These are phyloP conservation scores for Drepanosiphum platanoidis DNA, from an alignment of 2,888 invertebrate genomes.

Conservation along the genomic window DNA sequence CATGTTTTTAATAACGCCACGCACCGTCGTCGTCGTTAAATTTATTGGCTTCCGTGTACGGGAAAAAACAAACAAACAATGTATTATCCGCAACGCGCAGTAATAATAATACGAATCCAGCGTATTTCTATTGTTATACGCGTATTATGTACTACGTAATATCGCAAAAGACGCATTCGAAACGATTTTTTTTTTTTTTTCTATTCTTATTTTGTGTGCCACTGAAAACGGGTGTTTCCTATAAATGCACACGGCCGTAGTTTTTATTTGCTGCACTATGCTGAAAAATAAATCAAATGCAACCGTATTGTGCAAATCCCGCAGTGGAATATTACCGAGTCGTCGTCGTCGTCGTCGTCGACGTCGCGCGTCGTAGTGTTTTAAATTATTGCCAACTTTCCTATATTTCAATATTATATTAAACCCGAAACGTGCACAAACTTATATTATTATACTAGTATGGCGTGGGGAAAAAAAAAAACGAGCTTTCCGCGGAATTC, in stretches of 20 bases:
- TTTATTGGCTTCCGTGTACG: too few relatives aligned
- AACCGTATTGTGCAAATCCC: neutral
- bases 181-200: neutral
- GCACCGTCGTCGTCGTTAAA: too few relatives aligned
- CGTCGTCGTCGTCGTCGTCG: too few relatives aligned
- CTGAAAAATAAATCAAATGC: conserved; percentile 43
- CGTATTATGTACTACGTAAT: too few relatives aligned
- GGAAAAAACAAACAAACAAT: too few relatives aligned
- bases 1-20: too few relatives aligned
- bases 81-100: too few relatives aligned
- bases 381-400: conserved; percentile 33
- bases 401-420: conserved; percentile 31
- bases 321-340: conserved; percentile 8
- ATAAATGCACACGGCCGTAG: neutral
- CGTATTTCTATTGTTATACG: too few relatives aligned
- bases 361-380: too few relatives aligned
- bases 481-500: neutral
- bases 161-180: too few relatives aligned
- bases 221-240: neutral
- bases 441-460: neutral
- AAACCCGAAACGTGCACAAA: neutral
- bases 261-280: conserved; percentile 31
- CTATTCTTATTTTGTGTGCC: too few relatives aligned
- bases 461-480: neutral
- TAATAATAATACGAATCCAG: too few relatives aligned